Evolutionary conservation across 1,140 invertebrate species (phyloP), one percentile per base, ranked within the genome.

Genomic region (Berghia stephanieae): DNA sequence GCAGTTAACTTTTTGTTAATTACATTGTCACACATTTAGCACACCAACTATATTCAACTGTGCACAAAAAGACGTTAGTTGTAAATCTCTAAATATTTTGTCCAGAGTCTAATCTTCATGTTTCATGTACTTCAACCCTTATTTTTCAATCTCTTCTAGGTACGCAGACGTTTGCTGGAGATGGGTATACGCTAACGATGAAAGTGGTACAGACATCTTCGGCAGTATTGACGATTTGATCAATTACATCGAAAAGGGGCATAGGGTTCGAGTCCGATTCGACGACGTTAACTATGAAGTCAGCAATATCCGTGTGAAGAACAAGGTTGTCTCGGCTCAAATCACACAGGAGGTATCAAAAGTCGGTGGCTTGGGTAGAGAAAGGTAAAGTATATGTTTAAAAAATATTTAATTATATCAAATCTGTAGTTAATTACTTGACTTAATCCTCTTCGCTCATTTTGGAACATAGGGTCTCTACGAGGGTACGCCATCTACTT

Each of bases 91-190:
- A n/a, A n/a, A n/a, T n/a, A n/a, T n/a, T n/a, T n/a, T n/a, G n/a
- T n/a, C n/a, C n/a, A n/a, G n/a, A n/a, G n/a, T n/a, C n/a, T n/a
- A n/a, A n/a, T n/a, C n/a, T n/a, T n/a, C n/a, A n/a, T n/a, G n/a
- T n/a, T n/a, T n/a, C n/a, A n/a, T n/a, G n/a, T n/a, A n/a, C n/a
- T n/a, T n/a, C n/a, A n/a, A n/a, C n/a, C n/a, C n/a, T n/a, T n/a
- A n/a, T n/a, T n/a, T n/a, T n/a, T n/a, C n/a, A n/a, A n/a, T n/a
- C n/a, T n/a, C n/a, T n/a, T n/a, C n/a, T n/a, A 75, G 73, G 73
- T 73, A 80, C 44, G 79, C 79, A 6, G 79, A 80, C 75, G 66
- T 71, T 6, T 80, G 79, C 70, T 80, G 79, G 79, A 38, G 79
- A 4, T 40, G 24, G 0, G 57, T 77, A 16, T 80, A 77, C 55